Conservation (phyloP, 1,140 invertebrate genomes). For the Drosophila obscura region DNA sequence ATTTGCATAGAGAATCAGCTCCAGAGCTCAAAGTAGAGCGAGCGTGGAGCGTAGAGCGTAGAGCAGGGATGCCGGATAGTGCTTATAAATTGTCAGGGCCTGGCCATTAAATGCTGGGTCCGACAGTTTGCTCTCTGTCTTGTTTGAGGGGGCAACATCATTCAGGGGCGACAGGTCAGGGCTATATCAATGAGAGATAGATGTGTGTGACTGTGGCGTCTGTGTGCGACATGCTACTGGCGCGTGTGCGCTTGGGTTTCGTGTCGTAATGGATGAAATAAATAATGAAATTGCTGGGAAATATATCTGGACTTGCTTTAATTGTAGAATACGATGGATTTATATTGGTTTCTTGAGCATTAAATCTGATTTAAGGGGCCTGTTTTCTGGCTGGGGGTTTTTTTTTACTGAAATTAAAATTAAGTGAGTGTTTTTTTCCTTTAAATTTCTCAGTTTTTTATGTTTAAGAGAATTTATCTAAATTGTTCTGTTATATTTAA, state of each 20-base stretch:
- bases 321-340: too few relatives aligned
- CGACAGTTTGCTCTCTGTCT: too few relatives aligned
- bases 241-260: constrained; percentile 3
- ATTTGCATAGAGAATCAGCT: constrained; percentile 13
- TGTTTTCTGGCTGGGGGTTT: too few relatives aligned
- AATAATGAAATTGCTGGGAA: too few relatives aligned
- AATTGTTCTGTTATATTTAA: neutral
- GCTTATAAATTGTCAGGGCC: constrained; percentile 12
- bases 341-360: too few relatives aligned
- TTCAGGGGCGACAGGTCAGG: constrained; percentile 13
- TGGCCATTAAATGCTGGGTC: neutral
- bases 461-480: neutral
- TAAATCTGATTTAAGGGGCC: too few relatives aligned
- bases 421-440: too few relatives aligned
- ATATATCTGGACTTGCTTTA: too few relatives aligned
- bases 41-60: neutral
- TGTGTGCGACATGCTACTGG: constrained; percentile 2
- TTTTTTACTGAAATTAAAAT: too few relatives aligned
- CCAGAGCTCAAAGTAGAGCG: neutral
- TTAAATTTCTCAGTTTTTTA: neutral
- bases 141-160: neutral
- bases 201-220: neutral
- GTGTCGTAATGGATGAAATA: neutral
- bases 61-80: neutral
- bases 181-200: constrained; percentile 14